phyloP scores from a whole-genome alignment of 2,888 invertebrate genomes.

The Volucella inanis region DNA sequence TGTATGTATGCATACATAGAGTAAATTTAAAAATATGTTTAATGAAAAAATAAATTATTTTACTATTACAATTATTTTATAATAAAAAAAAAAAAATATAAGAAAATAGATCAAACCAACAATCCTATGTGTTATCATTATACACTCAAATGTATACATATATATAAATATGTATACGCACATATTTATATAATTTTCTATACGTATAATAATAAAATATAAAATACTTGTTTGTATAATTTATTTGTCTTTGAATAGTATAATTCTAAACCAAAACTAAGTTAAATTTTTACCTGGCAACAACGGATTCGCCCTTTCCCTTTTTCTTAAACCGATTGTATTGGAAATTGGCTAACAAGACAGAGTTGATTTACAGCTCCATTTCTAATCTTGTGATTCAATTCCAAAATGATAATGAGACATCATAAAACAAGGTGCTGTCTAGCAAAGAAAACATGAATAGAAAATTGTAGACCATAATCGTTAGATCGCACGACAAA shows the following conservation, averaged over 20 bases:
- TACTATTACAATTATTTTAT: slow-evolving; percentile 63
- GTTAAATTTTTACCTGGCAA: slow-evolving; percentile 7
- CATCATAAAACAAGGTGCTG: too few relatives aligned
- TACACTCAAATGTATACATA: slow-evolving; percentile 39
- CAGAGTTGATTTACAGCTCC: too few relatives aligned
- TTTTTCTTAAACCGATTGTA: too few relatives aligned
- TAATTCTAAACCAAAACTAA: not conserved
- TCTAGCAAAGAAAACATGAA: too few relatives aligned
- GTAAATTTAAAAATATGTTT: slow-evolving; percentile 50
- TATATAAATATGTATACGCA: slow-evolving; percentile 9
- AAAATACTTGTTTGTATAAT: slow-evolving; percentile 38
- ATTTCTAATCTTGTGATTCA: too few relatives aligned
- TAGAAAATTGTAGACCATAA: too few relatives aligned
- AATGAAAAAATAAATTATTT: slow-evolving; percentile 73
- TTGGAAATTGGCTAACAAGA: too few relatives aligned
- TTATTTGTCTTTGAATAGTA: slow-evolving; percentile 39
- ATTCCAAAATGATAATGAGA: too few relatives aligned
- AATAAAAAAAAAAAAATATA: slow-evolving; percentile 16
- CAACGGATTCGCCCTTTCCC: not conserved
- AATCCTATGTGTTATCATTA: slow-evolving; percentile 35
- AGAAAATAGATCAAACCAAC: slow-evolving; percentile 45
- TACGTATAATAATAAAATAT: slow-evolving; percentile 46
- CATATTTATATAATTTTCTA: not conserved
- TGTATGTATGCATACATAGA: slow-evolving; percentile 31
- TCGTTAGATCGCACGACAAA: too few relatives aligned